Base-by-base conservation (phyloP, 2,797 vertebrate species). In the Acestrorhynchus altus region DNA sequence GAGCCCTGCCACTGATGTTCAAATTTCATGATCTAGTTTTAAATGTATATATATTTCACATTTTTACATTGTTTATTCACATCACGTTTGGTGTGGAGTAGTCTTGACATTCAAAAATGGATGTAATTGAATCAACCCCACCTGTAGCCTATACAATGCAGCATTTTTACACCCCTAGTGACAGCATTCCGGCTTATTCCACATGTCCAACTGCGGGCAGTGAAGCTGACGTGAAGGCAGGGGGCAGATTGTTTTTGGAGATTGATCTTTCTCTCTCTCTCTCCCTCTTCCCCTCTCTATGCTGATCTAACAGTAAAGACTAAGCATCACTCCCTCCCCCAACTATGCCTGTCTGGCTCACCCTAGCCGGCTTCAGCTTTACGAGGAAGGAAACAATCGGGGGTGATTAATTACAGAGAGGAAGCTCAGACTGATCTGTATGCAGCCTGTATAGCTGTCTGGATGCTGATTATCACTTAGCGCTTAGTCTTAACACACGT, bases 211-310 rank as follows among this genome's bases (percentile, higher is more conserved):
- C 5, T 13, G 52, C 7, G 1, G 20, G 52, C 4, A 10, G 40
- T 8, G 22, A 16, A 56, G 68, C 47, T 67, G 28, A 63, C 63
- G 24, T 24, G 51, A n/a, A 51, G 68, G 56, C 52, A 66, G 10
- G 2, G n/a, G 42, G 69, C 49, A 31, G 7, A 8, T 20, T 31
- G 51, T 24, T 8, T 78, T 20, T 28, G 39, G 65, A 74, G 70
- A 79, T 35, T 49, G 24, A 71, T 61, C 57, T 20, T 11, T 35
- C 11, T 65, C 13, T 15, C 11, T 61, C 54, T n/a, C 31, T 31
- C 12, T 26, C 8, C 5, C 31, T 63, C 31, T 63, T 9, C 22
- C 54, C 20, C 4, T 13, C 31, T 63, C 31, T 63, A 8, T 40
- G 63, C 46, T 68, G 9, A 47, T 65, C 35, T 42, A 64, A 26